Base-by-base conservation (phyloP, 2,113 vertebrate genomes). In the Tonatia bakeri region DNA sequence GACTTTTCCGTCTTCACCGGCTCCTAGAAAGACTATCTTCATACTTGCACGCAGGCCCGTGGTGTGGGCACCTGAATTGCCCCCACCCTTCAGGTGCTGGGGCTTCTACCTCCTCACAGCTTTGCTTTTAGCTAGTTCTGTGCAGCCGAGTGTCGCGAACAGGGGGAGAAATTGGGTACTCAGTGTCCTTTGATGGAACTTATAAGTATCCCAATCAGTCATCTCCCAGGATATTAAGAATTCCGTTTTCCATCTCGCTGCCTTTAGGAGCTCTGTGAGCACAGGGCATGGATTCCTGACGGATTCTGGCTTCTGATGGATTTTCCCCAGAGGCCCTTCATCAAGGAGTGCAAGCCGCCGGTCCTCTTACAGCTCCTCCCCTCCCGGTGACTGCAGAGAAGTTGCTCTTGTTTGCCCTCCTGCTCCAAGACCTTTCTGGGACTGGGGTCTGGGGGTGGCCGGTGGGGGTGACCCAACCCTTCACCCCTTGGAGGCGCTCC, bases 121-220 rank as follows among this genome's bases (percentile, higher is more conserved):
- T 0, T 3, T 0, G 38, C 9, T 4, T 40, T 40, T 6, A 26
- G 0, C 31, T 7, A 3, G 16, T 43, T 40, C 36, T 13, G 5
- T 5, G 22, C n/a, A 10, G 6, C 15, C 5, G 0, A 0, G 14
- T 4, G n/a, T 45, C 8, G 0, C 4, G 12, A 9, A 2, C 0
- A 3, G 52, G 77, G 38, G 54, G 91, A 20, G 56, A 54, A 40
- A 19, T 2, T 2, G n/a, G 65, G 65, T 22, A 3, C 61, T 64
- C 54, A 2, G 24, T 64, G 54, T 50, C 19, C 61, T 50, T 24
- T 47, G 92, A 72, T 33, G 20, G 83, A 12, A 36, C 81, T 40
- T 65, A 0, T 40, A 52, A 75, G 38, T 24, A 1, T 31, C 31
- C 52, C 72, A 15, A 3, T 40, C 6, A 10, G 80, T 88, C 80